Conservation (phyloP, 2,888 invertebrate genomes). For the Diaperis boleti region DNA sequence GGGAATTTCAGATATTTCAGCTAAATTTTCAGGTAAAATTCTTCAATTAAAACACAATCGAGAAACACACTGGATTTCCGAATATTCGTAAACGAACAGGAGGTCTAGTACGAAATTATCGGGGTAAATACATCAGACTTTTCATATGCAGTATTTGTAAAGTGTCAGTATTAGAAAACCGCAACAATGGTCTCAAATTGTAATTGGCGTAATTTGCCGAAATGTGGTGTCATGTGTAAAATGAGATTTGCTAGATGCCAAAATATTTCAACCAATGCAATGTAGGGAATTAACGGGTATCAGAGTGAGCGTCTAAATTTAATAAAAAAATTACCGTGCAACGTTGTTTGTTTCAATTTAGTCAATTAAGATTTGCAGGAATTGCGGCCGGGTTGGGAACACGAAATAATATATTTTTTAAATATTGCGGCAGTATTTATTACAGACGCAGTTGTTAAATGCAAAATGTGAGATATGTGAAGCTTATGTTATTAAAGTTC, state of each 20-base stretch:
- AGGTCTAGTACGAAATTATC: slow-evolving; percentile 20
- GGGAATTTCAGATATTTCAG: slow-evolving; percentile 35
- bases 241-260: no score
- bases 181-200: no score
- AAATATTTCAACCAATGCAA: slow-evolving; percentile 16
- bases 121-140: no score
- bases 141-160: no score
- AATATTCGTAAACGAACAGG: slow-evolving; percentile 31
- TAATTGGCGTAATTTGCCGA: no score
- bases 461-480: slow-evolving; percentile 33
- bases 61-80: slow-evolving; percentile 27
- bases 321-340: slow-evolving; percentile 6
- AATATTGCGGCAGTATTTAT: slow-evolving; percentile 20
- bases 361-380: slow-evolving; percentile 24
- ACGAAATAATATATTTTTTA: slow-evolving; percentile 20
- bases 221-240: no score
- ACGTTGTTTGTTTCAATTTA: slow-evolving; percentile 22
- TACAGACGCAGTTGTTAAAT: slow-evolving; percentile 33
- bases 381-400: slow-evolving; percentile 9
- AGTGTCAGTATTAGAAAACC: no score
- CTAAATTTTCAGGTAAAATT: slow-evolving; percentile 36
- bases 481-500: slow-evolving; percentile 35
- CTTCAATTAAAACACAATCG: slow-evolving; percentile 35
- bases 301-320: slow-evolving; percentile 5
- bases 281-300: slow-evolving; percentile 14